Evolutionary conservation across 2,113 vertebrate species (phyloP).

Genomic region (Columba livia): DNA sequence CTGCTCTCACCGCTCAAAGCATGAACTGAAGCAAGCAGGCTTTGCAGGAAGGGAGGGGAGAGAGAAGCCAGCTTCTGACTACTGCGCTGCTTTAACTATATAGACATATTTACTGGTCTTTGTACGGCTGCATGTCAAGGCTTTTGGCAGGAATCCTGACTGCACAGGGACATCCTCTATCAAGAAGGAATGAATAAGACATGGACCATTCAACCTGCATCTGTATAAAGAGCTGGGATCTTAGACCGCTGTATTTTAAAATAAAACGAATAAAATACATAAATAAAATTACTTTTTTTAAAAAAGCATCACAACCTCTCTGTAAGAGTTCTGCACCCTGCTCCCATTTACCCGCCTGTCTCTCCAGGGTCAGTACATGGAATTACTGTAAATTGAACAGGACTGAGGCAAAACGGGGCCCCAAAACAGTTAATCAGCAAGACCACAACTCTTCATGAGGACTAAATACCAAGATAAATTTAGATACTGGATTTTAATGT

Average conservation of each 20-base stretch:
- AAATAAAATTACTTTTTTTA: not conserved
- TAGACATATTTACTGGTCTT: not conserved
- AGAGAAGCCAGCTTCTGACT: not conserved
- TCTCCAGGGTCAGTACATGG: not conserved
- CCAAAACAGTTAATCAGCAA: not conserved
- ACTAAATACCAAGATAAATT: constrained; percentile 17
- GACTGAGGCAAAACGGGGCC: not conserved
- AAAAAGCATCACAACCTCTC: not conserved
- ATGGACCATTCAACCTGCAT: not conserved
- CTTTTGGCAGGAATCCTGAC: not conserved
- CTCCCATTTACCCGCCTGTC: not conserved
- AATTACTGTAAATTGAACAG: not conserved
- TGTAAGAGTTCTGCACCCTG: not conserved
- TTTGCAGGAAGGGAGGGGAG: not conserved
- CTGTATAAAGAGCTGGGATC: not conserved
- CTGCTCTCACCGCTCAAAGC: not conserved
- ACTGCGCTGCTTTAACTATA: not conserved
- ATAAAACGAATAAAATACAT: no score
- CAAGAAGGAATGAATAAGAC: not conserved
- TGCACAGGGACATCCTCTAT: not conserved
- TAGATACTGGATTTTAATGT: constrained; percentile 1
- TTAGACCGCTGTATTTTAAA: not conserved
- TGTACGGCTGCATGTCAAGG: not conserved
- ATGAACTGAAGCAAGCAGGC: not conserved
- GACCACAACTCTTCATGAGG: not conserved